Percentiles rank a stretch among this genome's conserved stretches.
Evolutionary conservation across 2,888 invertebrate genomes (phyloP).

Genomic region (Nemurella pictetii): DNA sequence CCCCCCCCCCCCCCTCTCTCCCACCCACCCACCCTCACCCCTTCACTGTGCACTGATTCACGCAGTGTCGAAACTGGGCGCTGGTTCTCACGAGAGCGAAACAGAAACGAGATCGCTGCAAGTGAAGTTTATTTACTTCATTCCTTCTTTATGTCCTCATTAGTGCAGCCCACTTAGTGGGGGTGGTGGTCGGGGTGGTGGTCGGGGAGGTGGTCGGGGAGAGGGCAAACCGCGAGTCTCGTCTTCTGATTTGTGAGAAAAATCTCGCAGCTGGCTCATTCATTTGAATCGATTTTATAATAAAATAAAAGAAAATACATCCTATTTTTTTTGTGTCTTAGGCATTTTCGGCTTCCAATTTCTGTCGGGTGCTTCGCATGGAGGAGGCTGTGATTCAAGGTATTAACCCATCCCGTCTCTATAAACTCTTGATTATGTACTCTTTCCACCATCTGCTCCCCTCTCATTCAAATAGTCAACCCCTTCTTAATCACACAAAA

Average conservation of each 20-base stretch:
- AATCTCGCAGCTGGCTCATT: conserved; percentile 25
- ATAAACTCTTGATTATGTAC: not conserved
- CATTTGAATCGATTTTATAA: conserved; percentile 31
- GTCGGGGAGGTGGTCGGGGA: not conserved
- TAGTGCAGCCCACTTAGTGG: conserved; percentile 3
- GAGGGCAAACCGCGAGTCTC: not conserved
- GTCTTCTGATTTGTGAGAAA: not conserved
- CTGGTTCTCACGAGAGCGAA: not conserved
- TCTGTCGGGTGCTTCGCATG: not conserved
- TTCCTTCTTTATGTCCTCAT: conserved; percentile 31
- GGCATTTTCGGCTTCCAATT: conserved; percentile 2
- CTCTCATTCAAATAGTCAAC: not conserved
- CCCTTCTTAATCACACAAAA: conserved; percentile 7
- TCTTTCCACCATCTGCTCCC: conserved; percentile 21
- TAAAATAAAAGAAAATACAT: conserved; percentile 20
- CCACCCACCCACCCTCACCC: too few relatives aligned
- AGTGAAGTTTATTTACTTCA: conserved; percentile 30
- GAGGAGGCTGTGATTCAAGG: conserved; percentile 32
- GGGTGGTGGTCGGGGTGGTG: not conserved
- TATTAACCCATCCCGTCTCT: conserved; percentile 28
- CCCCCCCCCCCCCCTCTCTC: too few relatives aligned
- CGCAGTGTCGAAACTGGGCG: not conserved
- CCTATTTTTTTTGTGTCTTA: conserved; percentile 15
- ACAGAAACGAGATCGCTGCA: conserved; percentile 18
- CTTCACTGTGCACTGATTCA: conserved; percentile 8